Conservation (phyloP, 2,888 invertebrate genomes). For the Scaptomyza parva region DNA sequence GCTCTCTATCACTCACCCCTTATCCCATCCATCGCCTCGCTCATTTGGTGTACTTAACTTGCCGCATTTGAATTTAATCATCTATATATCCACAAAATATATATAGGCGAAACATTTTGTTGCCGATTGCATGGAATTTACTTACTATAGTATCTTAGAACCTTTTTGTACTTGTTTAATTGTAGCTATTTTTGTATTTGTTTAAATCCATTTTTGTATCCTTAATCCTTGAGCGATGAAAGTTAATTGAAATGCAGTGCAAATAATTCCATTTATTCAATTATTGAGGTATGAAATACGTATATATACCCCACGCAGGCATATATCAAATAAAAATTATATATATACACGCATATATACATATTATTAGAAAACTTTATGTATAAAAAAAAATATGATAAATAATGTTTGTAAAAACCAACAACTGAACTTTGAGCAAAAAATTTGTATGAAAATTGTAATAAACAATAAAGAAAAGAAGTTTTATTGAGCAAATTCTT, state of each 20-base stretch:
- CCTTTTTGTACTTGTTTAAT: constrained; percentile 31
- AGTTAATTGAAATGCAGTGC: constrained; percentile 66
- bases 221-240: constrained; percentile 16
- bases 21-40: background rate
- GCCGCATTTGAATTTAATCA: constrained; percentile 43
- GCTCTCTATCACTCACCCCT: background rate
- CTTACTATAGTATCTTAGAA: constrained; percentile 29
- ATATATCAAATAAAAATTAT: constrained; percentile 52
- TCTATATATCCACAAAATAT: constrained; percentile 8
- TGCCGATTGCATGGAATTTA: constrained; percentile 67
- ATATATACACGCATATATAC: constrained; percentile 56
- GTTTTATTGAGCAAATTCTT: constrained; percentile 65
- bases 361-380: constrained; percentile 65
- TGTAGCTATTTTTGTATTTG: constrained; percentile 43
- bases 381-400: constrained; percentile 52
- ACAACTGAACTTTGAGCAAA: constrained; percentile 54
- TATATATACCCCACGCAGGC: constrained; percentile 51
- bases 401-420: constrained; percentile 55
- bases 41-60: constrained; percentile 41
- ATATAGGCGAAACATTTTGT: constrained; percentile 55
- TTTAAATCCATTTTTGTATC: constrained; percentile 18
- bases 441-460: no score
- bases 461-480: constrained; percentile 57
- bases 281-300: constrained; percentile 51
- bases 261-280: constrained; percentile 76